phyloP scores from a whole-genome alignment of 2,888 invertebrate genomes.

The Cryptocephalus moraei region DNA sequence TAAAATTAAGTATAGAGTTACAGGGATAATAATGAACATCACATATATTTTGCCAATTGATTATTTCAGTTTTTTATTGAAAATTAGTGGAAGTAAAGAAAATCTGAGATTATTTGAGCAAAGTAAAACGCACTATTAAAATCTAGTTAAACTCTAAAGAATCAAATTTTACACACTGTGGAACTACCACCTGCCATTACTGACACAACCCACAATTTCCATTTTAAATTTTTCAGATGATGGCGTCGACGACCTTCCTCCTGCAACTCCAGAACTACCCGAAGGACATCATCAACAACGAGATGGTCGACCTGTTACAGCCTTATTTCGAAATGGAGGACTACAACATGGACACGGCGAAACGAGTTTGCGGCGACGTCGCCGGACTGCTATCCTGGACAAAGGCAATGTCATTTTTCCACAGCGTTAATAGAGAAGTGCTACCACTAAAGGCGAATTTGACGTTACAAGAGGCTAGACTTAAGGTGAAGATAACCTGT shows the following conservation, averaged over 20 bases:
- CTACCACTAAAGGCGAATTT: conserved; percentile 88
- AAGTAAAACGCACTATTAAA: no score
- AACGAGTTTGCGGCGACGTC: conserved; percentile 92
- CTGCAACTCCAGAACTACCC: conserved; percentile 89
- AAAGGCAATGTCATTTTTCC: conserved; percentile 91
- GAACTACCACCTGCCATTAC: no score
- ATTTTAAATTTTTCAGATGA: conserved; percentile 53
- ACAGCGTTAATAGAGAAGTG: conserved; percentile 93
- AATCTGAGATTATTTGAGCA: no score
- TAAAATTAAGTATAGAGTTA: no score
- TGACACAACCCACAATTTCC: no score
- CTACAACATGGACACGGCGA: conserved; percentile 93
- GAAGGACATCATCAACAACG: conserved; percentile 92
- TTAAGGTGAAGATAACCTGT: conserved; percentile 52
- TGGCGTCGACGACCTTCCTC: conserved; percentile 90
- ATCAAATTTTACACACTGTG: no score
- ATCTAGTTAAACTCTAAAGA: no score
- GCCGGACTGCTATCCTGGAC: conserved; percentile 91
- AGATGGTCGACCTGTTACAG: conserved; percentile 86
- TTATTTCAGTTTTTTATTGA: no score
- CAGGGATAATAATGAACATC: no score
- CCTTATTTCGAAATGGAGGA: conserved; percentile 95
- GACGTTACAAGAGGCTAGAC: conserved; percentile 78
- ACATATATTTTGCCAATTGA: no score
- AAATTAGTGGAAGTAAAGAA: no score